These are phyloP conservation scores for Solea senegalensis DNA, from an alignment of 2,113 vertebrate species.

Conservation along the genomic window DNA sequence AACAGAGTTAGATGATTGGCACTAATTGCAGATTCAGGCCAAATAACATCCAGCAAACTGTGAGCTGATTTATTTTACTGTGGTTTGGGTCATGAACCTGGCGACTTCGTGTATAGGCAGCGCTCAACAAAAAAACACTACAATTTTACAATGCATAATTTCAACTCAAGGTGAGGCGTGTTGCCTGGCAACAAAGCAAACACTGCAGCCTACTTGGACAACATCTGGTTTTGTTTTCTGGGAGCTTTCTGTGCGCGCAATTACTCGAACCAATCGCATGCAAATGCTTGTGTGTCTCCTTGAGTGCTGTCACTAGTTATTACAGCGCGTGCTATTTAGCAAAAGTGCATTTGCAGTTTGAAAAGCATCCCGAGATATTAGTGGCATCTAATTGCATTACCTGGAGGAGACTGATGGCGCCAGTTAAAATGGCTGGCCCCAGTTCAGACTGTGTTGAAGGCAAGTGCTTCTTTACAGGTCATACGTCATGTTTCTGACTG, in stretches of 20 bases:
- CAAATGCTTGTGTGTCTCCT: slow-evolving; percentile 69
- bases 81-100: slow-evolving; percentile 15
- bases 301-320: slow-evolving; percentile 83
- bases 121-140: slow-evolving; percentile 9
- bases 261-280: slow-evolving; percentile 74
- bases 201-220: slow-evolving; percentile 50
- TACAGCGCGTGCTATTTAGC: slow-evolving; percentile 81
- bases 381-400: slow-evolving; percentile 88
- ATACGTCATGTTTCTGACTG: slow-evolving; percentile 81
- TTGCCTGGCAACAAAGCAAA: slow-evolving; percentile 71
- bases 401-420: slow-evolving; percentile 86
- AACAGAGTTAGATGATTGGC: background rate
- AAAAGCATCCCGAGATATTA: slow-evolving; percentile 86
- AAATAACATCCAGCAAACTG: background rate
- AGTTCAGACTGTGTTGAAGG: slow-evolving; percentile 80
- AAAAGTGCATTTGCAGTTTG: slow-evolving; percentile 85
- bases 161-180: slow-evolving; percentile 38
- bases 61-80: slow-evolving; percentile 14
- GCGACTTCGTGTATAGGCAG: slow-evolving; percentile 30
- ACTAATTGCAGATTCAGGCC: slow-evolving; percentile 11
- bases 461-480: slow-evolving; percentile 84
- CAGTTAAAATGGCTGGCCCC: slow-evolving; percentile 82
- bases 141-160: slow-evolving; percentile 34
- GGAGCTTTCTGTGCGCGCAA: slow-evolving; percentile 57
- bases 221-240: slow-evolving; percentile 68